Evolutionary conservation across 2,888 invertebrate genomes (phyloP).

Genomic region (Himalopsyche japonica): DNA sequence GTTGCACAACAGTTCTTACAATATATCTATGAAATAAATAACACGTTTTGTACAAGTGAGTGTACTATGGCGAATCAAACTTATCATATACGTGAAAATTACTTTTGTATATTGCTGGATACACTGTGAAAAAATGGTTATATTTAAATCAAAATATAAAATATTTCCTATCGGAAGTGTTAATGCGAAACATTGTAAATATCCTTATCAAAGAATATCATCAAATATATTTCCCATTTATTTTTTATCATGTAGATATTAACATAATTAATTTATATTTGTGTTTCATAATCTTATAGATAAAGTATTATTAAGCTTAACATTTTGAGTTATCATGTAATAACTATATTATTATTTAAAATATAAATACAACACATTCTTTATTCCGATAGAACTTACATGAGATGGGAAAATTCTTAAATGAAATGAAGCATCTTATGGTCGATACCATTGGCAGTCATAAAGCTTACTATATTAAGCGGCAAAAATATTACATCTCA

Average conservation of each 20-base stretch:
- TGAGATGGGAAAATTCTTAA: not conserved
- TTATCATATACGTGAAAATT: not conserved
- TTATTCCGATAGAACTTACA: not conserved
- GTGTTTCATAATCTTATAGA: not conserved
- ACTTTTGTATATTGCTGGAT: not conserved
- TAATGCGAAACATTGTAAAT: not conserved
- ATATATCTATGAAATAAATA: conserved; percentile 1
- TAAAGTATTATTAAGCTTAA: not conserved
- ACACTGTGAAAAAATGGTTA: not conserved
- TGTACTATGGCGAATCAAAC: not conserved
- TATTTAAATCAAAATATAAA: not conserved
- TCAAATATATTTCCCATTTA: not conserved
- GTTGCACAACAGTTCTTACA: not conserved
- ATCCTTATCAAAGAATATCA: not conserved
- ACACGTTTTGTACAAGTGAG: not conserved
- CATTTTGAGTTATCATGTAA: not conserved
- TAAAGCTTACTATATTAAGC: not conserved
- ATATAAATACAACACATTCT: not conserved
- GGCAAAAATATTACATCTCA: not conserved
- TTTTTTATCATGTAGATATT: not conserved
- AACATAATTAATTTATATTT: not conserved
- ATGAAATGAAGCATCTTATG: not conserved
- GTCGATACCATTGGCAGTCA: not conserved
- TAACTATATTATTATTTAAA: not conserved
- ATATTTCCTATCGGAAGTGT: not conserved